phyloP scores from a whole-genome alignment of 1,140 invertebrate genomes.

The Aphis craccivora region DNA sequence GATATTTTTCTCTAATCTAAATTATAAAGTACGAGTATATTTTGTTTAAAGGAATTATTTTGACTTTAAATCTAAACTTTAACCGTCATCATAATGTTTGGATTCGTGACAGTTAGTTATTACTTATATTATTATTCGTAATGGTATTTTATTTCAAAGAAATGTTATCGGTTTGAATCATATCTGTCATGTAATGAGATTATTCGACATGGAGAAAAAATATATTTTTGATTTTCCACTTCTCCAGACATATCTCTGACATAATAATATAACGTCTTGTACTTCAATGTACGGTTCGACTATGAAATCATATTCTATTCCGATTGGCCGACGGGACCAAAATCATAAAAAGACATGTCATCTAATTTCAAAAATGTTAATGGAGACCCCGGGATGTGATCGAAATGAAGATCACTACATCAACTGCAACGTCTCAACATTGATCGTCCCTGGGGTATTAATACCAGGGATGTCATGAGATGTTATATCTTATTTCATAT shows the following conservation, averaged over 20 bases:
- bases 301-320: not conserved
- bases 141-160: not conserved
- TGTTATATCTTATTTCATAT: not conserved
- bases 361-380: not conserved
- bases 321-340: not conserved
- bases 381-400: not conserved
- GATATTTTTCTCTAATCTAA: not conserved
- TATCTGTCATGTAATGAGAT: not conserved
- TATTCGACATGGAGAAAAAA: not conserved
- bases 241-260: not conserved
- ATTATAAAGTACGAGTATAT: no score
- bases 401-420: not conserved
- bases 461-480: not conserved
- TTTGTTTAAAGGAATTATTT: not conserved
- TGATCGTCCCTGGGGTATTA: not conserved
- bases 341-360: not conserved
- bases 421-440: not conserved
- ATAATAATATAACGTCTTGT: not conserved
- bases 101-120: not conserved
- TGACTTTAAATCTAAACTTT: not conserved
- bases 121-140: not conserved
- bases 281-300: not conserved
- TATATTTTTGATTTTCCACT: not conserved
- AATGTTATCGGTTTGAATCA: not conserved
- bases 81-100: not conserved